A percentile compares a stretch with the other conserved stretches of the same genome.
phyloP scores from a whole-genome alignment of 2,797 vertebrate genomes.

The Iguana delicatissima region DNA sequence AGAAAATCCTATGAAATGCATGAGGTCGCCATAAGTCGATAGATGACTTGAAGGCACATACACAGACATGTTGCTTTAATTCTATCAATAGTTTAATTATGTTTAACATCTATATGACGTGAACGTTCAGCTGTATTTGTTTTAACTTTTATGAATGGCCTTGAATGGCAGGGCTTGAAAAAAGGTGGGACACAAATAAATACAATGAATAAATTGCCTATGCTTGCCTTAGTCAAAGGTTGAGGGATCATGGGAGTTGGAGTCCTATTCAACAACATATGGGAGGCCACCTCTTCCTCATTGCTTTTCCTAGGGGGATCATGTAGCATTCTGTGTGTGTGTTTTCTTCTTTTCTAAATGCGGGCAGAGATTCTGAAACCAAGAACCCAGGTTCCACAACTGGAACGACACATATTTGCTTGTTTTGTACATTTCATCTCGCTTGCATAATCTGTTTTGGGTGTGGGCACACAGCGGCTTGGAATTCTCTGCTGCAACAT shows the following conservation, averaged over 20 bases:
- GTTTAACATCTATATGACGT: too few relatives aligned
- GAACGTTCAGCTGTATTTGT: too few relatives aligned
- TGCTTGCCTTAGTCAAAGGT: neutral
- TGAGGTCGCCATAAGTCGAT: too few relatives aligned
- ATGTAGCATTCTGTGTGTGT: neutral
- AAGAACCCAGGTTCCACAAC: neutral
- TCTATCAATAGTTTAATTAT: too few relatives aligned
- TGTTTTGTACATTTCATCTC: slow-evolving; percentile 38
- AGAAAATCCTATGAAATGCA: too few relatives aligned
- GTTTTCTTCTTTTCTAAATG: neutral
- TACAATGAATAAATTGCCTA: too few relatives aligned
- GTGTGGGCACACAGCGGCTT: slow-evolving; percentile 4
- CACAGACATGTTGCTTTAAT: too few relatives aligned
- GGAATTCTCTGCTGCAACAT: slow-evolving; percentile 29
- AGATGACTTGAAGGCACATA: too few relatives aligned
- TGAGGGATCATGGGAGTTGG: neutral
- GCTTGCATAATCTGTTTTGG: slow-evolving; percentile 42
- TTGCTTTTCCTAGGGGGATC: neutral
- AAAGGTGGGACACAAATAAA: too few relatives aligned
- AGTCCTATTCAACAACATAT: neutral
- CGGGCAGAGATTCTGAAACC: neutral
- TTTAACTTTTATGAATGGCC: too few relatives aligned
- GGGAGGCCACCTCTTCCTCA: neutral
- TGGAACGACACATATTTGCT: neutral
- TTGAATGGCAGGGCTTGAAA: too few relatives aligned